Evolutionary conservation across 2,113 vertebrate genomes (phyloP).

Genomic region (Ceyx margarethae): DNA sequence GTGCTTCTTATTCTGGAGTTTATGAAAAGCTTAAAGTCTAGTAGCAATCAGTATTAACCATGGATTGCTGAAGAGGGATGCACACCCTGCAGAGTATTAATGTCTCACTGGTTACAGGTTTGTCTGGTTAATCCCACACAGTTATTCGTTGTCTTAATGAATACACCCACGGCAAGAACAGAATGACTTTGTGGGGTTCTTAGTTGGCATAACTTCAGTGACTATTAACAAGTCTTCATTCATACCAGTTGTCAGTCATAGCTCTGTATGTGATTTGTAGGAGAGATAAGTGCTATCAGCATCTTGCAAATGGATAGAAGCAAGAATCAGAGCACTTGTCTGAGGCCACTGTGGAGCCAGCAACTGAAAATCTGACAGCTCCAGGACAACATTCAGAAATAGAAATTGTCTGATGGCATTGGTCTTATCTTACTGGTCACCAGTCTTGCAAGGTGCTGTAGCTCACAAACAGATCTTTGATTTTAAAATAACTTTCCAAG

Average conservation of each 20-base stretch:
- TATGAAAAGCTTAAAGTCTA: background rate
- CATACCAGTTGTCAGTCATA: slow-evolving; percentile 12
- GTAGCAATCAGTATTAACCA: background rate
- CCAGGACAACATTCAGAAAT: background rate
- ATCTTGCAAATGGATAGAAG: background rate
- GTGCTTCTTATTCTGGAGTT: background rate
- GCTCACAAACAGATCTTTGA: background rate
- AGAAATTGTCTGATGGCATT: background rate
- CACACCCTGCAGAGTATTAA: background rate
- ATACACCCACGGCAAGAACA: slow-evolving; percentile 1
- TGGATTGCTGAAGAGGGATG: background rate
- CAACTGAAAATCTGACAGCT: background rate
- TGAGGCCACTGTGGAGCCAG: background rate
- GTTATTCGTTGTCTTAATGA: slow-evolving; percentile 16
- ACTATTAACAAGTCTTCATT: slow-evolving; percentile 21
- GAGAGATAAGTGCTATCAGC: background rate
- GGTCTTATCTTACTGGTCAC: background rate
- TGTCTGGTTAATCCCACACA: slow-evolving; percentile 20
- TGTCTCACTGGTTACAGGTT: slow-evolving; percentile 34
- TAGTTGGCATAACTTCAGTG: slow-evolving; percentile 17
- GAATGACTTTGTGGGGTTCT: background rate
- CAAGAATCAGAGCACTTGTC: background rate
- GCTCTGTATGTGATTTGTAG: background rate
- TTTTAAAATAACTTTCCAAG: background rate
- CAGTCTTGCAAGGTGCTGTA: background rate